Evolutionary conservation across 2,888 invertebrate genomes (phyloP), one percentile per base, ranked within the genome.

Genomic region (Nymphalis c-album): DNA sequence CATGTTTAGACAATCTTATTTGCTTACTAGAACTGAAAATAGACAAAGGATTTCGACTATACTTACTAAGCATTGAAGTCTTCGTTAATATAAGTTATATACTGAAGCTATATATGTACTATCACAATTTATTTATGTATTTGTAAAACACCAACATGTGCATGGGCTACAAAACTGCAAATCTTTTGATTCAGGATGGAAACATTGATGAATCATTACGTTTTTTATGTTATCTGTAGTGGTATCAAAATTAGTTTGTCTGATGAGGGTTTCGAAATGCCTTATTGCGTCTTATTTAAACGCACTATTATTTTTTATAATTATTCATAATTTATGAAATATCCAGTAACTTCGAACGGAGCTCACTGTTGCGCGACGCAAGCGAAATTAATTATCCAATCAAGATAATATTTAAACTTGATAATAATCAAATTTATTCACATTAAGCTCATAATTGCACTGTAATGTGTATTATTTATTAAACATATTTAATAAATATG

Each of bases 341-440:
- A 60, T 59, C 66, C 50, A 60, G 62, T 60, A 63, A 61, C 46
- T 53, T 65, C 63, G 63, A 46, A 64, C 48, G 46, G 48, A 60
- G 60, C 31, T 69, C 71, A 67, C 63, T 61, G 71, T 62, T 71
- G 63, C 71, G 62, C 31, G 61, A 64, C 69, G 63, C 63, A 58
- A 40, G 66, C 67, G 58, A 64, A 70, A 68, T 67, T 73, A 71
- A 73, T 71, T 67, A 71, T 63, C 68, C 68, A 68, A 73, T 71
- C 65, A 68, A 64, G 68, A 68, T 71, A 69, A 71, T 70, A 69
- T 72, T 68, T 71, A 70, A 70, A 63, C 63, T 63, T 65, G 73
- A 73, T 73, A 68, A 70, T 65, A 64, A 73, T 73, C 73, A 70
- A 71, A 73, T 71, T 70, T 73, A 73, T 71, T 72, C 68, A 65